These are phyloP conservation scores for Heliocidaris erythrogramma DNA, from an alignment of 35 echinoderm and acorn worm genomes.

Conservation along the genomic window DNA sequence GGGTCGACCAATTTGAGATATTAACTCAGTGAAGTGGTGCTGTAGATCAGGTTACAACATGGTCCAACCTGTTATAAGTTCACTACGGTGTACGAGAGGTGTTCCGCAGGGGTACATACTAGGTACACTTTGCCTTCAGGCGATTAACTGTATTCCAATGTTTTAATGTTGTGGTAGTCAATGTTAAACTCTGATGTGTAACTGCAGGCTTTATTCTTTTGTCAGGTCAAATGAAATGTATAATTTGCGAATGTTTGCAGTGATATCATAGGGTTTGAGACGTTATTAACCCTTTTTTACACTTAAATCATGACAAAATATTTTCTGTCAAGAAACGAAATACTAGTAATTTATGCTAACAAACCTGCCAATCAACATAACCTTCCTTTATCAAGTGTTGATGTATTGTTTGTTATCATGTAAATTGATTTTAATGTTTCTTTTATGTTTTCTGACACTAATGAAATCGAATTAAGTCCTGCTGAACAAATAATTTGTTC, in stretches of 20 bases:
- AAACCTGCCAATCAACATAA: no score
- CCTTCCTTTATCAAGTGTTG: no score
- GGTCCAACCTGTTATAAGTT: background rate
- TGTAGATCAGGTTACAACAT: background rate
- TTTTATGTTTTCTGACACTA: no score
- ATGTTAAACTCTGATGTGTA: background rate
- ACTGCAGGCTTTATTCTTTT: background rate
- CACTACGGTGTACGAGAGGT: background rate
- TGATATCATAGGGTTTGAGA: background rate
- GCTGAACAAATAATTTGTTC: no score
- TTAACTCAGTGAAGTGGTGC: no score
- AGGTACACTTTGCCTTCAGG: background rate
- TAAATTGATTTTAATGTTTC: no score
- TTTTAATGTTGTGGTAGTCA: background rate
- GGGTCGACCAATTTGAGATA: no score
- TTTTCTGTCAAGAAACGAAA: no score
- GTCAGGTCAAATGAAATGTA: background rate
- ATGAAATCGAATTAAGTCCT: no score
- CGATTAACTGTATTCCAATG: background rate
- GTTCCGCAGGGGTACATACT: background rate
- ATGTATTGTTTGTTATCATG: no score
- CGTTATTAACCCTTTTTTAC: background rate
- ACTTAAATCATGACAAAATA: no score
- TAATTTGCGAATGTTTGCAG: background rate
- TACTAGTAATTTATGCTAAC: no score